Evolutionary conservation across 2,888 invertebrate genomes (phyloP).

Genomic region (Nemotelus nigrinus): DNA sequence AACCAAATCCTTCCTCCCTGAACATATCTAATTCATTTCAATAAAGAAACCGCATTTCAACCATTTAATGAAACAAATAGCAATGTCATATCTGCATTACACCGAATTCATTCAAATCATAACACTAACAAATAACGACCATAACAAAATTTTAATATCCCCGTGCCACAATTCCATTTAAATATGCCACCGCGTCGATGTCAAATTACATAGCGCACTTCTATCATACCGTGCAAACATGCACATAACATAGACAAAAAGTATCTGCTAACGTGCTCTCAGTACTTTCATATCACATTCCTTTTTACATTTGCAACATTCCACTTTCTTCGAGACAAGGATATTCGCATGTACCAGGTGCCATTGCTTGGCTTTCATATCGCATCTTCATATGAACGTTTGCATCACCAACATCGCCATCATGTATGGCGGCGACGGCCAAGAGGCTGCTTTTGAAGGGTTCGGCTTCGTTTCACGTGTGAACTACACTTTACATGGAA

Average conservation of each 20-base stretch:
- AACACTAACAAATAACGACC: not conserved
- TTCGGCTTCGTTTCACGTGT: constrained; percentile 15
- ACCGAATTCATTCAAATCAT: too few species aligned
- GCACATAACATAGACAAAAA: constrained; percentile 5
- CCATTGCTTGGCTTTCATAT: constrained; percentile 11
- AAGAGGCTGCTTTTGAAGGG: too few species aligned
- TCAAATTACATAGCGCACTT: constrained; percentile 19
- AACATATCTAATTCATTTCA: too few species aligned
- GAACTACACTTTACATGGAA: constrained; percentile 37
- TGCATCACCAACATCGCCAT: too few species aligned
- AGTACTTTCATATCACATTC: constrained; percentile 21
- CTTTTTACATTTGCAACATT: constrained; percentile 35
- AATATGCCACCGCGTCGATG: constrained; percentile 5
- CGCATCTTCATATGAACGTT: not conserved
- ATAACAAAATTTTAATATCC: constrained; percentile 1
- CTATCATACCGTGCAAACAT: constrained; percentile 9
- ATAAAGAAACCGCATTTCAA: too few species aligned
- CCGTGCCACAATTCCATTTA: not conserved
- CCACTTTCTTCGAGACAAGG: constrained; percentile 19
- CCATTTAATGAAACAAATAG: too few species aligned
- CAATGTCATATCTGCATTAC: too few species aligned
- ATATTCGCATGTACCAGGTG: constrained; percentile 27
- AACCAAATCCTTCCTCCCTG: too few species aligned
- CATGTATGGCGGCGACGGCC: too few species aligned
- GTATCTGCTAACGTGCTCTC: constrained; percentile 25